These are phyloP conservation scores for Setophaga petechia DNA, from an alignment of 2,113 vertebrate species.

Conservation along the genomic window DNA sequence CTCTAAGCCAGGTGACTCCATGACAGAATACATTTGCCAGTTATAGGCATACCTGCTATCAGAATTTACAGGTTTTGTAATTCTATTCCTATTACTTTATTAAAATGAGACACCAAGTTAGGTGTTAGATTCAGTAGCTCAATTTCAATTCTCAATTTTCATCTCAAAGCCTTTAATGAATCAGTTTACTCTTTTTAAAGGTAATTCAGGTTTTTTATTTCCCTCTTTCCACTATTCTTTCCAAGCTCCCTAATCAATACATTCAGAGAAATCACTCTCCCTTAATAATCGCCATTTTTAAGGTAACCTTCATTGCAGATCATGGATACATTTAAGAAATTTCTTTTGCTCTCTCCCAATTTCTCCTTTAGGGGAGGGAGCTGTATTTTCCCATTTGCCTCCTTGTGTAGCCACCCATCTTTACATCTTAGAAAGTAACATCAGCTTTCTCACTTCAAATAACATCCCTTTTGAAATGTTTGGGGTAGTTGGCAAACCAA, in stretches of 20 bases:
- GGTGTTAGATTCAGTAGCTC: not conserved
- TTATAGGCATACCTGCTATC: not conserved
- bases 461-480: not conserved
- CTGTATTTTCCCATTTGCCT: not conserved
- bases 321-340: not conserved
- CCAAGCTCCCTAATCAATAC: not conserved
- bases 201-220: not conserved
- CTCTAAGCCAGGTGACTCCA: not conserved
- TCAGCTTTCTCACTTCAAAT: not conserved
- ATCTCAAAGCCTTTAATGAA: not conserved
- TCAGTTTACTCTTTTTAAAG: not conserved
- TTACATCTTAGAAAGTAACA: not conserved
- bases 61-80: not conserved
- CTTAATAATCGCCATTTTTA: not conserved
- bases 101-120: not conserved
- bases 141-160: not conserved
- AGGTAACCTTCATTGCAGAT: not conserved
- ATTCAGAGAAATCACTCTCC: not conserved
- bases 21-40: no score
- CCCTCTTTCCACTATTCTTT: not conserved
- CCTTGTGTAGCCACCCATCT: not conserved
- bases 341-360: not conserved
- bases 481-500: not conserved
- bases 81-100: not conserved
- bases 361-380: not conserved